phyloP scores from a whole-genome alignment of 2,113 vertebrate genomes.

The Petromus typicus region DNA sequence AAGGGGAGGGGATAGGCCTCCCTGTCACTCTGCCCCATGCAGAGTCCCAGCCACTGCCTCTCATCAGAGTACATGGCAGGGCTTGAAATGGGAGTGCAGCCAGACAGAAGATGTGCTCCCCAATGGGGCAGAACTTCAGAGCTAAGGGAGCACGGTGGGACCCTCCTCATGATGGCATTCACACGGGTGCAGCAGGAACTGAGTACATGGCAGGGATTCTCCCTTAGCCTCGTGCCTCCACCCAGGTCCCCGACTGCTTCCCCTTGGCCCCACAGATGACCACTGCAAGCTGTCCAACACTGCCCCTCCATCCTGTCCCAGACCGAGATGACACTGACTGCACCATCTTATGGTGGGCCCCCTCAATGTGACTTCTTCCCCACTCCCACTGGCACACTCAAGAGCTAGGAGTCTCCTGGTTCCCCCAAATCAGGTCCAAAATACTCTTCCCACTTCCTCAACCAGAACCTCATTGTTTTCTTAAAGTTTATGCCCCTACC shows the following conservation, averaged over 20 bases:
- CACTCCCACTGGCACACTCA: neutral
- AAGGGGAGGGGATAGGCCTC: rapidly evolving
- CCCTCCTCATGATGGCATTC: no score
- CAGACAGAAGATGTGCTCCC: rapidly evolving
- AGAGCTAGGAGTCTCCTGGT: neutral
- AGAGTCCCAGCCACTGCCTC: rapidly evolving
- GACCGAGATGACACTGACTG: neutral
- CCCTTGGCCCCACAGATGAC: neutral
- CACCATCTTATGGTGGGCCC: neutral
- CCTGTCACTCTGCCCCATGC: rapidly evolving
- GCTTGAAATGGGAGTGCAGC: neutral
- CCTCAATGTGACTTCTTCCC: neutral
- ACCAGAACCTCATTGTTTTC: neutral
- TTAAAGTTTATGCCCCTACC: neutral
- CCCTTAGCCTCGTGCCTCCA: neutral
- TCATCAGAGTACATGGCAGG: neutral
- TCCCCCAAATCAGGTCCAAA: neutral
- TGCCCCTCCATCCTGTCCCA: rapidly evolving
- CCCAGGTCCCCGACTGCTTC: neutral
- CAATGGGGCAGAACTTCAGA: neutral
- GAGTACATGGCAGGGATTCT: no score
- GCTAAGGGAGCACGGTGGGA: rapidly evolving
- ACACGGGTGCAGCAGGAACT: neutral
- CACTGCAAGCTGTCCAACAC: rapidly evolving
- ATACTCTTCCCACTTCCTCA: neutral